Evolutionary conservation across 1,140 invertebrate genomes (phyloP), one percentile per base, ranked within the genome.

Genomic region (Whitmania pigra): DNA sequence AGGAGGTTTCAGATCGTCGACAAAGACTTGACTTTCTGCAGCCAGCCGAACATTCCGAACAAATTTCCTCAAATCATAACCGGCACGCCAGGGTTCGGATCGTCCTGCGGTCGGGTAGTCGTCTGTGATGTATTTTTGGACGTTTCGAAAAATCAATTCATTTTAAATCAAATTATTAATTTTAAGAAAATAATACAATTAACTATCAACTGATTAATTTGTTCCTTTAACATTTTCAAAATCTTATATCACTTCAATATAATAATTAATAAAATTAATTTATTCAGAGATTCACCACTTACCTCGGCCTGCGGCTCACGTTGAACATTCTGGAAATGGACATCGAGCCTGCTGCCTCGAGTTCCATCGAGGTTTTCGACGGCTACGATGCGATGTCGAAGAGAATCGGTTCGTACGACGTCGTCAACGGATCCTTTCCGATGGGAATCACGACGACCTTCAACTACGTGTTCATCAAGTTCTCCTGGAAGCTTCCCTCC

Each of bases 351-450:
- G 70, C 73, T 18, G 79, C 77, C 0, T 55, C 67, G 18, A 80
- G 76, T 2, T 74, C 43, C 11, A 75, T 82, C 15, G 76, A 73
- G 0, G 69, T 82, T 17, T 76, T 74, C 57, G 79, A 82, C 57
- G 75, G 76, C 15, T 22, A 31, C 13, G 60, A 72, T 49, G 29
- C 70, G 20, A 27, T 2, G 11, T 22, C 20, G 22, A 25, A 36
- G 25, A 17, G 18, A 13, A 36, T 75, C 11, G 71, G 27, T 29
- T 49, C 36, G 7, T 69, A 49, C 49, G 29, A 67, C 5, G 76
- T 82, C 53, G 74, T 76, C 25, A 82, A 82, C 73, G 79, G 79
- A 5, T 77, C 77, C 2, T 79, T 80, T 53, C 80, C 80, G 25
- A 77, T 80, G 71, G 80, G 79, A 2, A 67, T 81, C 29, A 79